Percentiles rank a stretch among this genome's conserved stretches.
These are phyloP conservation scores for Pristiophorus japonicus DNA, from an alignment of 2,113 vertebrate genomes.

Conservation along the genomic window DNA sequence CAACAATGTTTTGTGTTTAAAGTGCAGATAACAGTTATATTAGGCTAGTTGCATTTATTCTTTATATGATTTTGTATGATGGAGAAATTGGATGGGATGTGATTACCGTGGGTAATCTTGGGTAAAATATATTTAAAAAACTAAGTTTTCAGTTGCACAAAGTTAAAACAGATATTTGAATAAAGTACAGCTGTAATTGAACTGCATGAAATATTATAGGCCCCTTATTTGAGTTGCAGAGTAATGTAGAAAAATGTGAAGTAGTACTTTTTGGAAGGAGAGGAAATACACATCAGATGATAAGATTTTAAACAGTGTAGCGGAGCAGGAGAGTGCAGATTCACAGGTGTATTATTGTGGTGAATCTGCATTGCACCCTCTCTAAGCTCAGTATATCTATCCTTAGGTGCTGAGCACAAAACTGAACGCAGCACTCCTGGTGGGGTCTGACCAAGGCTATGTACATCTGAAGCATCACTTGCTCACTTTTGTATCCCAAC, in stretches of 20 bases:
- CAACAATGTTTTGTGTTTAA: not conserved
- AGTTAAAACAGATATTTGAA: not conserved
- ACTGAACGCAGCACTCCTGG: not conserved
- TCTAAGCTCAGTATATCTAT: not conserved
- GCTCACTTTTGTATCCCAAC: not conserved
- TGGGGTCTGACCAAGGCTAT: not conserved
- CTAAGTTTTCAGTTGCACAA: not conserved
- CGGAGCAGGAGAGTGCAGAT: not conserved
- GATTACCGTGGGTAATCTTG: not conserved
- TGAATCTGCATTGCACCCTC: not conserved
- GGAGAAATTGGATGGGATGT: not conserved
- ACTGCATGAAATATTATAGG: not conserved
- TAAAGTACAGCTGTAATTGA: not conserved
- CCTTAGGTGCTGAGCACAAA: not conserved
- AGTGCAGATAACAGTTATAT: slow-evolving; percentile 17
- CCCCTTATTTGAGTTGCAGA: not conserved
- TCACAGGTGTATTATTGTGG: not conserved
- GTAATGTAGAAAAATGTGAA: not conserved
- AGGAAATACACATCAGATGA: not conserved
- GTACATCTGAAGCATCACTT: not conserved
- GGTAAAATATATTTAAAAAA: not conserved
- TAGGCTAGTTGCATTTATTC: not conserved
- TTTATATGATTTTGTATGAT: not conserved
- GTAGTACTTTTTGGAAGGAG: not conserved
- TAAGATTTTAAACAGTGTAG: not conserved